phyloP scores from a whole-genome alignment of 2,797 vertebrate species.

The Coranthus polyacanthus region DNA sequence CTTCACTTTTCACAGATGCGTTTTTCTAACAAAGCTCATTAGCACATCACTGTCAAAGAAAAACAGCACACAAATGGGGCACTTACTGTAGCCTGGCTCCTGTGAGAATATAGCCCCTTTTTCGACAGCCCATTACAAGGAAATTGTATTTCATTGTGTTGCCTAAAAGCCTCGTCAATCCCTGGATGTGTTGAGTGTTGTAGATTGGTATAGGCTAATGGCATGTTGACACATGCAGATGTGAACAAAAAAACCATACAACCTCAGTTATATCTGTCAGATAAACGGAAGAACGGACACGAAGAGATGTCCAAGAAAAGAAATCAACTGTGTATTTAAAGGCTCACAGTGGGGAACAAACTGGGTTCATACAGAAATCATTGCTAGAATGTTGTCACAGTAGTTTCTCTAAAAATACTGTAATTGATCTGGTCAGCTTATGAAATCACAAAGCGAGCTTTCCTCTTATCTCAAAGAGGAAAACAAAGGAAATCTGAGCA shows the following conservation, averaged over 20 bases:
- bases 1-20: conserved; percentile 43
- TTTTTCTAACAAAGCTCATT: conserved; percentile 63
- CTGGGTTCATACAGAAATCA: not conserved
- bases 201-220: conserved; percentile 26
- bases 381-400: conserved; percentile 5
- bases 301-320: conserved; percentile 19
- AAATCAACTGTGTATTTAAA: conserved; percentile 14
- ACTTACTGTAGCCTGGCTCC: conserved; percentile 51
- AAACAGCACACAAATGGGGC: conserved; percentile 59
- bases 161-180: conserved; percentile 49
- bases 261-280: conserved; percentile 18
- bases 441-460: conserved; percentile 19
- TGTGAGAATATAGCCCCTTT: conserved; percentile 32
- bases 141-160: conserved; percentile 57
- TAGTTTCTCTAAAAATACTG: conserved; percentile 35
- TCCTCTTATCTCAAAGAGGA: conserved; percentile 38
- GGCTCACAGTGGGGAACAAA: conserved; percentile 6
- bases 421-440: conserved; percentile 38
- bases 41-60: conserved; percentile 44
- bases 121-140: conserved; percentile 55
- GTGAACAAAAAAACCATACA: conserved; percentile 10
- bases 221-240: conserved; percentile 29
- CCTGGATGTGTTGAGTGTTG: conserved; percentile 36
- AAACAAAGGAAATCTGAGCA: conserved; percentile 57
- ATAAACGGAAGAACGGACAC: conserved; percentile 26